Conservation (phyloP, 2,888 invertebrate genomes). For the Lasioglossum pauxillum region DNA sequence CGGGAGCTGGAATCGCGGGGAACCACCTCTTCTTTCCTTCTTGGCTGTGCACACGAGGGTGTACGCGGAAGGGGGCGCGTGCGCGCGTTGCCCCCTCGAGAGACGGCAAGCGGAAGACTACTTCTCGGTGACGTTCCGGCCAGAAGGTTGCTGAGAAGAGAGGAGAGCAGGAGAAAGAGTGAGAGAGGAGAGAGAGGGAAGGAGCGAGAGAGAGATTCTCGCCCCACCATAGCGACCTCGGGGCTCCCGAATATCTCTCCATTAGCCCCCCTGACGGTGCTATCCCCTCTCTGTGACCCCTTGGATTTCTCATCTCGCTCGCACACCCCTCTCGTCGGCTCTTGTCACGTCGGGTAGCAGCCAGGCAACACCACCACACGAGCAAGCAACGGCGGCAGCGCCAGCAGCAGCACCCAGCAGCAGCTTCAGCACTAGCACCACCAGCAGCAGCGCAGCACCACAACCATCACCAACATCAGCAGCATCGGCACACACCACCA, state of each 20-base stretch:
- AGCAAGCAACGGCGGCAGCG: conserved; percentile 52
- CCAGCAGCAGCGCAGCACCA: conserved; percentile 60
- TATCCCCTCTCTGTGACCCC: conserved; percentile 76
- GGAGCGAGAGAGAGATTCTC: conserved; percentile 58
- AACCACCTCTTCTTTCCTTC: conserved; percentile 59
- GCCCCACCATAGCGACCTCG: conserved; percentile 74
- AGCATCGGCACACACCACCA: conserved; percentile 52
- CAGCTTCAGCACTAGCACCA: conserved; percentile 48
- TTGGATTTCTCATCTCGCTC: conserved; percentile 63
- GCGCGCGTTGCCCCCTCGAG: conserved; percentile 77
- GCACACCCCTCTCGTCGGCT: conserved; percentile 79
- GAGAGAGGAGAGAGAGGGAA: conserved; percentile 40
- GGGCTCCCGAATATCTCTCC: conserved; percentile 84
- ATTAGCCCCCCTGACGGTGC: conserved; percentile 82
- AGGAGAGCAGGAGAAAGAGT: conserved; percentile 56
- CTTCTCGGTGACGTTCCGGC: conserved; percentile 76
- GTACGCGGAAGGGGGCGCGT: conserved; percentile 75
- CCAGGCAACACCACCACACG: conserved; percentile 71
- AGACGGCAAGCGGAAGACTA: conserved; percentile 73
- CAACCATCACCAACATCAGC: conserved; percentile 46
- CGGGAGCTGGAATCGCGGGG: neutral
- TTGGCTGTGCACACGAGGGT: conserved; percentile 65
- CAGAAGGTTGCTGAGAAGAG: conserved; percentile 68
- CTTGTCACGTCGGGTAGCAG: conserved; percentile 79
- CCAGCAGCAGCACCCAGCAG: conserved; percentile 58